Evolutionary conservation across 1,140 invertebrate genomes (phyloP).

Genomic region (Drosophila arizonae): DNA sequence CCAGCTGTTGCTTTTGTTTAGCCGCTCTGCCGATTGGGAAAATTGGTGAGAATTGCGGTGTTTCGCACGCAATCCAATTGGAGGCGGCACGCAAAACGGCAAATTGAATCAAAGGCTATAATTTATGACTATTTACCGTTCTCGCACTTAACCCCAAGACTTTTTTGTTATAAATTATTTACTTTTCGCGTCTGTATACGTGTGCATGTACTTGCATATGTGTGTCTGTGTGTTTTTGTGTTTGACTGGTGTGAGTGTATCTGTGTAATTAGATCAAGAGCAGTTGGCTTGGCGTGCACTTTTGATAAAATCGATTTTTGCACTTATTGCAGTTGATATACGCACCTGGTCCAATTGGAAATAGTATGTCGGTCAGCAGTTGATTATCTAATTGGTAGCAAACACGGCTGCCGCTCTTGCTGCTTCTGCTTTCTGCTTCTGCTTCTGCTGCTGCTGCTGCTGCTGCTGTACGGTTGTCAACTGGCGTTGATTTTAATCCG

Average conservation of each 20-base stretch:
- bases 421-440: slow-evolving; percentile 6
- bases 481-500: slow-evolving; percentile 23
- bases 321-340: slow-evolving; percentile 2
- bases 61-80: slow-evolving; percentile 70
- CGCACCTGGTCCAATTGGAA: slow-evolving; percentile 30
- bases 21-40: slow-evolving; percentile 9
- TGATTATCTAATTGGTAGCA: slow-evolving; percentile 44
- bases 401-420: slow-evolving; percentile 16
- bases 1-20: background rate
- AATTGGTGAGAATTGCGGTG: slow-evolving; percentile 26
- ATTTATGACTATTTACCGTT: slow-evolving; percentile 45
- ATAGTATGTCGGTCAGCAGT: background rate
- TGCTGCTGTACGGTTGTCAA: slow-evolving; percentile 19
- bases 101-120: slow-evolving; percentile 36
- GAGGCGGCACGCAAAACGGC: slow-evolving; percentile 52
- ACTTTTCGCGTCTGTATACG: slow-evolving; percentile 1
- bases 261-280: slow-evolving; percentile 57
- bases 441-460: slow-evolving; percentile 20
- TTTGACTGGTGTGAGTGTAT: background rate
- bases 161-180: background rate
- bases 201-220: background rate
- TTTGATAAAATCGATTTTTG: slow-evolving; percentile 15
- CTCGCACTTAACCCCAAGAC: slow-evolving; percentile 29
- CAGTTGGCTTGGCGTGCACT: slow-evolving; percentile 19
- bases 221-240: background rate